phyloP scores from a whole-genome alignment of 2,797 vertebrate genomes.

The Microctenopoma lineatum region DNA sequence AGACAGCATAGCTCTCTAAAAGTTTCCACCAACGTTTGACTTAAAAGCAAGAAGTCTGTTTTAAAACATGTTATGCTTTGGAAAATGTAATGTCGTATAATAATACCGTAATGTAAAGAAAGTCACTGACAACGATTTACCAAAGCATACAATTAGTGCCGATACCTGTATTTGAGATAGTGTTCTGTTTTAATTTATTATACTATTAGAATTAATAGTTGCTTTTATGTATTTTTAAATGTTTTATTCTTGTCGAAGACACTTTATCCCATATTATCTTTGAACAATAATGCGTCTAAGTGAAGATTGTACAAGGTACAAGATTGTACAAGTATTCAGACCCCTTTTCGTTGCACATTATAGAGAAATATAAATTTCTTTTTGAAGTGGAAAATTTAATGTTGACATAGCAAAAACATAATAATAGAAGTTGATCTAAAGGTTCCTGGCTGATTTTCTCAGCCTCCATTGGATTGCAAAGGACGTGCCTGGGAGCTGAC shows the following conservation, averaged over 20 bases:
- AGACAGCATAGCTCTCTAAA: neutral
- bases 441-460: too few species aligned
- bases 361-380: neutral
- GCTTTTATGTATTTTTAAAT: neutral
- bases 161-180: slow-evolving; percentile 9
- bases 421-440: neutral
- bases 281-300: slow-evolving; percentile 1
- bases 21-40: slow-evolving; percentile 2
- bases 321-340: neutral
- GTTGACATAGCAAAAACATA: neutral
- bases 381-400: neutral
- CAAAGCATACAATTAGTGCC: slow-evolving; percentile 20
- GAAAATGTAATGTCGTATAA: slow-evolving; percentile 32
- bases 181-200: slow-evolving; percentile 9
- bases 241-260: neutral
- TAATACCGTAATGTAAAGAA: slow-evolving; percentile 11
- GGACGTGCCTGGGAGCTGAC: too few species aligned
- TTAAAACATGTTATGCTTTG: slow-evolving; percentile 34
- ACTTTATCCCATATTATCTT: neutral
- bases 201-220: slow-evolving; percentile 1
- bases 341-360: neutral
- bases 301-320: neutral
- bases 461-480: too few species aligned
- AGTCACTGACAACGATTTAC: slow-evolving; percentile 27
- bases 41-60: neutral